phyloP scores from a whole-genome alignment of 2,797 vertebrate species.

The Thripadectes ignobilis region DNA sequence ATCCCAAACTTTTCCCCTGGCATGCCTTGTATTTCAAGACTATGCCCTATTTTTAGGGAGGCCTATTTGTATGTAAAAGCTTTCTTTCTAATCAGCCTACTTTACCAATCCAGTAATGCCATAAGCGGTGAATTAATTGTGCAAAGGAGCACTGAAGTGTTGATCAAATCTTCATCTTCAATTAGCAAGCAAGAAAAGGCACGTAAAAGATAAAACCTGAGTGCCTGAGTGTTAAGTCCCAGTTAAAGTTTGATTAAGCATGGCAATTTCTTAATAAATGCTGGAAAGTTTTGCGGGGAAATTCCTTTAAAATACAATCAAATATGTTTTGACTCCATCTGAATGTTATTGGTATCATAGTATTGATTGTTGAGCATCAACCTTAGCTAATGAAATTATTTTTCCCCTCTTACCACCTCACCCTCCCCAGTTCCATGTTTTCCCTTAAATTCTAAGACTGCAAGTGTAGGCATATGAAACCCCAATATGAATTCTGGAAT shows the following conservation, averaged over 20 bases:
- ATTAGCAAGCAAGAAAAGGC: background rate
- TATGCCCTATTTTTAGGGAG: background rate
- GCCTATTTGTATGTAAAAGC: background rate
- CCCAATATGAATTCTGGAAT: background rate
- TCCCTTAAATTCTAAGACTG: background rate
- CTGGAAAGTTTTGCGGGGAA: background rate
- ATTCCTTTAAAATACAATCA: background rate
- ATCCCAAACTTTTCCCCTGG: background rate
- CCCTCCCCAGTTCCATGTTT: background rate
- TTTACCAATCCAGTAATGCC: conserved; percentile 3
- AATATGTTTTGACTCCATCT: background rate
- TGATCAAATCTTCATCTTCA: background rate
- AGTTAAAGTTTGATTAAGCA: background rate
- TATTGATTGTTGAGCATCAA: background rate
- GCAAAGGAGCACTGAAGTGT: background rate
- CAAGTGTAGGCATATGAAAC: background rate
- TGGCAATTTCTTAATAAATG: background rate
- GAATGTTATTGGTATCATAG: background rate
- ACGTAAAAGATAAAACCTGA: background rate
- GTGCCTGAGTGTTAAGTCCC: background rate
- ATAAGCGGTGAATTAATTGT: background rate
- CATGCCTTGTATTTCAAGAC: background rate
- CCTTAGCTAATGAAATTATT: background rate
- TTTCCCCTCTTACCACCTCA: background rate
- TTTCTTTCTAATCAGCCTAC: background rate